Conservation (phyloP, 2,113 vertebrate species). For the Eptesicus fuscus region DNA sequence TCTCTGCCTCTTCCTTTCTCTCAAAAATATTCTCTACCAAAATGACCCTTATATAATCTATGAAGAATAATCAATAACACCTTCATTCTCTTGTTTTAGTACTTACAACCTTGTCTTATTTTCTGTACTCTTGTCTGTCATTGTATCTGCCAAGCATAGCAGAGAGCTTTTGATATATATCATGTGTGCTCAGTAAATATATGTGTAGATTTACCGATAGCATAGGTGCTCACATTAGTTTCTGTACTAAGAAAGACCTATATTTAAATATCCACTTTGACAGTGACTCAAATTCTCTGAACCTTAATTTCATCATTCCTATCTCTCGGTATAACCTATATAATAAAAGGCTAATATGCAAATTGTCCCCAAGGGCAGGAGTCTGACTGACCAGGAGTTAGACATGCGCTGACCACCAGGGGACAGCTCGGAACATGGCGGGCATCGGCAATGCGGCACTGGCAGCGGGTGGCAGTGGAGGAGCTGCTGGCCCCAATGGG, state of each 20-base stretch:
- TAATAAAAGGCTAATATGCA: too few relatives aligned
- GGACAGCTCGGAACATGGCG: too few relatives aligned
- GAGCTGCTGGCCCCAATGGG: too few relatives aligned
- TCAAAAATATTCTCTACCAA: background rate
- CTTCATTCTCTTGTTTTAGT: background rate
- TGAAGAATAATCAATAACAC: background rate
- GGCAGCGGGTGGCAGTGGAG: too few relatives aligned
- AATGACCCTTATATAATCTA: background rate
- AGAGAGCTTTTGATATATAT: background rate
- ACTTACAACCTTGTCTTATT: background rate
- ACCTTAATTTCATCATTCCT: background rate
- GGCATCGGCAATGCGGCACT: accelerated
- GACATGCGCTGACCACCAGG: too few relatives aligned
- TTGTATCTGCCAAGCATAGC: background rate
- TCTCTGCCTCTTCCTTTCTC: background rate
- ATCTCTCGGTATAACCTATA: background rate
- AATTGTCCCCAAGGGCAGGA: too few relatives aligned
- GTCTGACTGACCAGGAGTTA: too few relatives aligned
- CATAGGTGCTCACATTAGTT: background rate
- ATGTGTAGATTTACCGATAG: background rate
- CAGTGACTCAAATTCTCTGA: background rate
- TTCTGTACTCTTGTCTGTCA: background rate
- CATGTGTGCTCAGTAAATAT: background rate
- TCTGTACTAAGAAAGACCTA: background rate
- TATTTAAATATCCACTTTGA: too few relatives aligned